A percentile compares a stretch with the other conserved stretches of the same genome.
Evolutionary conservation across 2,113 vertebrate species (phyloP).

Genomic region (Alectura lathami): DNA sequence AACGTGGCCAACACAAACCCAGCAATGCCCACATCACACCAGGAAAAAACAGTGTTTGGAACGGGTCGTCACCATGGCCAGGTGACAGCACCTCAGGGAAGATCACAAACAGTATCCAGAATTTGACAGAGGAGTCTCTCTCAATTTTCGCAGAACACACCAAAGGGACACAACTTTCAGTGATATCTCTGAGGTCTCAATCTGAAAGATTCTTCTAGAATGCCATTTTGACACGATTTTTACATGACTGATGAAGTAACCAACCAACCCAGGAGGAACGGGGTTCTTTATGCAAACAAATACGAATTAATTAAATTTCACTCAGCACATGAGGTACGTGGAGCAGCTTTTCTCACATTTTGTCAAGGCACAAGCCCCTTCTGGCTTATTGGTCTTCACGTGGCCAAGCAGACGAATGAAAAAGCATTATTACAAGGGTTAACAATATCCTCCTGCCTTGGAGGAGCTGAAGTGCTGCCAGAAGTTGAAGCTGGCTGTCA

Average conservation of each 20-base stretch:
- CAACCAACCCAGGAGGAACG: not conserved
- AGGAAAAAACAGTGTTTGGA: not conserved
- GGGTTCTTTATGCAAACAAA: not conserved
- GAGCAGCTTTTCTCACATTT: not conserved
- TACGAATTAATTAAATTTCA: not conserved
- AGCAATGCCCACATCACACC: not conserved
- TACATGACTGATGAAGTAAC: not conserved
- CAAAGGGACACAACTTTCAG: not conserved
- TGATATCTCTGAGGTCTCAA: not conserved
- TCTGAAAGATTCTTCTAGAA: not conserved
- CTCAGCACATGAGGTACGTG: not conserved
- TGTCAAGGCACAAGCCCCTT: not conserved
- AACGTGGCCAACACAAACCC: not conserved
- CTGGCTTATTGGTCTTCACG: not conserved
- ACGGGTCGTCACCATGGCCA: not conserved
- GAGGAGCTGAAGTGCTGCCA: not conserved
- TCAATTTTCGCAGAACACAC: not conserved
- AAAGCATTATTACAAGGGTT: not conserved
- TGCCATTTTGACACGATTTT: rapidly evolving
- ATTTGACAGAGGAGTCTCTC: not conserved
- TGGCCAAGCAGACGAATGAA: not conserved
- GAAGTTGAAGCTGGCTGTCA: not conserved
- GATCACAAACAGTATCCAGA: not conserved
- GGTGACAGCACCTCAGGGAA: not conserved
- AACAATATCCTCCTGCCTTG: not conserved